These are phyloP conservation scores for Phoronis australis DNA, from an alignment of 2,888 invertebrate species.

Conservation along the genomic window DNA sequence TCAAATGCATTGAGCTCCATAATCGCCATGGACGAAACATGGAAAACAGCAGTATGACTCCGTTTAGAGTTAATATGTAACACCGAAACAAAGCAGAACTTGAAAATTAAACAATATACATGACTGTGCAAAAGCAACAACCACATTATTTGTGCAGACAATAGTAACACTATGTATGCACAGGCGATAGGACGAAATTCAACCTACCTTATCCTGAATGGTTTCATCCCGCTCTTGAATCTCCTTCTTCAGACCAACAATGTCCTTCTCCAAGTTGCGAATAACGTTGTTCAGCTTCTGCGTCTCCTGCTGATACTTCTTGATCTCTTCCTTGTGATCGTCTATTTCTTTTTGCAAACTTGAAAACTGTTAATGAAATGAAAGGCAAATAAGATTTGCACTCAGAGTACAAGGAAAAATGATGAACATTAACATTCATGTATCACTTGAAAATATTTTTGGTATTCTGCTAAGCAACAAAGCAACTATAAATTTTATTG, in stretches of 20 bases:
- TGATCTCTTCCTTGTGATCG: constrained; percentile 54
- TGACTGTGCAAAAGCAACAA: too few relatives aligned
- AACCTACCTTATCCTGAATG: constrained; percentile 68
- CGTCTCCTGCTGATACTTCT: constrained; percentile 65
- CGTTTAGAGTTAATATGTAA: too few relatives aligned
- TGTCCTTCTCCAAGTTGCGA: constrained; percentile 69
- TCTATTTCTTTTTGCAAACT: constrained; percentile 54
- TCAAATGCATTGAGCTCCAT: too few relatives aligned
- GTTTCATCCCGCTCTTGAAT: constrained; percentile 76
- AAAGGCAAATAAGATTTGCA: too few relatives aligned
- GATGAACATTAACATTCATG: background rate
- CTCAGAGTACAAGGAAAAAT: too few relatives aligned
- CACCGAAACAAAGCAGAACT: too few relatives aligned
- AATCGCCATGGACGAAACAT: too few relatives aligned
- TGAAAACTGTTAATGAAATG: constrained; percentile 33
- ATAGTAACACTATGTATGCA: too few relatives aligned
- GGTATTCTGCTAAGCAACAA: background rate
- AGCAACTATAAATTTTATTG: background rate
- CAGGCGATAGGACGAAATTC: too few relatives aligned
- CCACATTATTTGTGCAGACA: too few relatives aligned
- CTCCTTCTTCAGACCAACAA: constrained; percentile 76
- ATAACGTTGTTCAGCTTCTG: constrained; percentile 68
- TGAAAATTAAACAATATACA: too few relatives aligned
- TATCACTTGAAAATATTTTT: background rate
- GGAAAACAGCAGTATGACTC: too few relatives aligned